Evolutionary conservation across 2,797 vertebrate species (phyloP).

Genomic region (Gallinago solitaria): DNA sequence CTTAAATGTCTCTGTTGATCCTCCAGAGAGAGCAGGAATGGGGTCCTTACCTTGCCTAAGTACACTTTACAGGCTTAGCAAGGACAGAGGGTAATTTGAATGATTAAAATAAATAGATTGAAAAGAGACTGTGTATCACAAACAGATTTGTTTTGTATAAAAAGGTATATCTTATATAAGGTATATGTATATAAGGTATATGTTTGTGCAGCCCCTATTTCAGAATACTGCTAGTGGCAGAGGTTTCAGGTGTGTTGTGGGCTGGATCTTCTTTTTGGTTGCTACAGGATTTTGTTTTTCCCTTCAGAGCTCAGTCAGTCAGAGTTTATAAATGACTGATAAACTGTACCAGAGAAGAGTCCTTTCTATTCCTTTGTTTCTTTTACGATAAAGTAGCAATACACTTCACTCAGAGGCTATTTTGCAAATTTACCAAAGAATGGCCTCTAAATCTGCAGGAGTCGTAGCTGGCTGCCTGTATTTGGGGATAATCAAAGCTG

Average conservation of each 20-base stretch:
- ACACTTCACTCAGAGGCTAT: not conserved
- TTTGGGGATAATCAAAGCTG: slow-evolving; percentile 28
- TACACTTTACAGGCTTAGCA: not conserved
- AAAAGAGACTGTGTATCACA: not conserved
- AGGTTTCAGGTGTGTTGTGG: not conserved
- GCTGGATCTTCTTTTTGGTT: not conserved
- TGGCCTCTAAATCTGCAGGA: not conserved
- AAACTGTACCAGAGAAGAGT: not conserved
- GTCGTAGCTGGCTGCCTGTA: not conserved
- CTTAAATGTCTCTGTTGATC: not conserved
- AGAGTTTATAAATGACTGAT: slow-evolving; percentile 23
- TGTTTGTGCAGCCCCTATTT: not conserved
- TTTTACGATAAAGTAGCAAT: not conserved
- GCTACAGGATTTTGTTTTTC: not conserved
- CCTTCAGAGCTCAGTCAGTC: not conserved
- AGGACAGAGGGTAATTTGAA: not conserved
- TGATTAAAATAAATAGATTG: not conserved
- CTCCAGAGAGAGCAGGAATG: not conserved
- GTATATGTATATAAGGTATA: too few relatives aligned
- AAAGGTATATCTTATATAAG: fast-evolving
- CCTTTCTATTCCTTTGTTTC: not conserved
- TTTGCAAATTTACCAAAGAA: slow-evolving; percentile 20
- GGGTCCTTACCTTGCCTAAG: not conserved
- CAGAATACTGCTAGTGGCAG: not conserved
- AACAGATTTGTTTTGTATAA: not conserved